Evolutionary conservation across 2,797 vertebrate genomes (phyloP), one percentile per base, ranked within the genome.

Genomic region (Typhlichthys subterraneus): DNA sequence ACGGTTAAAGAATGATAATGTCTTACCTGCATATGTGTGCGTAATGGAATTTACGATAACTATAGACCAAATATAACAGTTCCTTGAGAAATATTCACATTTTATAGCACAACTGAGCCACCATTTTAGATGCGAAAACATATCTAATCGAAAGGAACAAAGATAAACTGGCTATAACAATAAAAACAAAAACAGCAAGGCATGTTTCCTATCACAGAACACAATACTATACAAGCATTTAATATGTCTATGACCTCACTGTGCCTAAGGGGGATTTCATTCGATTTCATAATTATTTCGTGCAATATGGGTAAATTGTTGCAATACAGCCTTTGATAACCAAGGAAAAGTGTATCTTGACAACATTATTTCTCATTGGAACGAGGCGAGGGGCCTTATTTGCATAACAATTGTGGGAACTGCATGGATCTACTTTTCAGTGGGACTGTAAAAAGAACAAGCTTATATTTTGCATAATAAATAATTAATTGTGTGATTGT

Each of bases 341-440:
- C 87, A 85, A 62, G 88, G 83, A 86, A 38, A 83, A 82, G 80
- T 81, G 80, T 81, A 84, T 88, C 89, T 92, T 89, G 88, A 93
- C 88, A 91, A 92, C 92, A 93, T 91, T 84, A 93, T 93, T 93
- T 92, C 85, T 93, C 90, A 92, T 90, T 93, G 86, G 84, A 88
- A 88, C 62, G 85, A 91, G 85, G 87, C 62, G 84, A 91, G 85
- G 87, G 88, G 82, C 62, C 80, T 84, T 83, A 93, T 93, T 93
- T 88, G 88, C 93, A 92, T 93, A 83, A 93, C 89, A 93, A 94
- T 93, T 85, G 88, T 91, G 92, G 89, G 92, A 93, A 93, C 91
- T 85, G 85, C 88, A 88, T 86, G 84, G 84, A 89, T 91, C 88
- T 87, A 85, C 87, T 91, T 90, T 90, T 87, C 86, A 83, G 87